phyloP scores from a whole-genome alignment of 2,797 vertebrate species.

The Mareca penelope region DNA sequence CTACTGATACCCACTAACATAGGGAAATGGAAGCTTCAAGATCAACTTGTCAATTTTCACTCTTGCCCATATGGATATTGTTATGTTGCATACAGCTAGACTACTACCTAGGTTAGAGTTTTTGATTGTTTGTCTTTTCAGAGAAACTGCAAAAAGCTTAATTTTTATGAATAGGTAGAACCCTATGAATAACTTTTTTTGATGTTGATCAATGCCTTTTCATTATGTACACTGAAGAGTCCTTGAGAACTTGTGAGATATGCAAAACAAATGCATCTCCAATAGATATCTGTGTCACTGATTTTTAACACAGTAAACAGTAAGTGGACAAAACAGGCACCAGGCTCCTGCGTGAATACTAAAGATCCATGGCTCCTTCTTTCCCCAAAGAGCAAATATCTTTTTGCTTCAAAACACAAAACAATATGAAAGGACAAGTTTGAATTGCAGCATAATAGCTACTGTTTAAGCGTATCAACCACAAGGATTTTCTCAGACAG shows the following conservation, averaged over 20 bases:
- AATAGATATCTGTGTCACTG: background rate
- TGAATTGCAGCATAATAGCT: background rate
- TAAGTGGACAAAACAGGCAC: background rate
- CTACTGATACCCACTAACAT: background rate
- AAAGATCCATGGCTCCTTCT: background rate
- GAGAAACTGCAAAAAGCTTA: background rate
- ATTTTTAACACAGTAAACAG: slow-evolving; percentile 7
- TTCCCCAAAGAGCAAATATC: background rate
- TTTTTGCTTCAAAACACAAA: background rate
- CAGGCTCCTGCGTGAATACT: background rate
- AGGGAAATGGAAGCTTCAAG: background rate
- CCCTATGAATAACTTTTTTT: background rate
- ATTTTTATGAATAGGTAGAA: background rate
- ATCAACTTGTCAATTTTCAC: background rate
- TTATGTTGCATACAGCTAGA: background rate
- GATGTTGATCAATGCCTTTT: background rate
- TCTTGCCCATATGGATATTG: background rate
- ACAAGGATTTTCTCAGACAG: background rate
- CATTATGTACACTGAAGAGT: background rate
- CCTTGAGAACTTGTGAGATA: background rate
- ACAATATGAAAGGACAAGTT: background rate
- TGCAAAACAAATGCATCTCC: background rate
- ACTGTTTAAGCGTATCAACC: background rate
- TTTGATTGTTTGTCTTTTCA: background rate
- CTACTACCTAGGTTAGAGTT: background rate